Conservation (phyloP, 1,140 invertebrate species). For the Lepidurus apus region DNA sequence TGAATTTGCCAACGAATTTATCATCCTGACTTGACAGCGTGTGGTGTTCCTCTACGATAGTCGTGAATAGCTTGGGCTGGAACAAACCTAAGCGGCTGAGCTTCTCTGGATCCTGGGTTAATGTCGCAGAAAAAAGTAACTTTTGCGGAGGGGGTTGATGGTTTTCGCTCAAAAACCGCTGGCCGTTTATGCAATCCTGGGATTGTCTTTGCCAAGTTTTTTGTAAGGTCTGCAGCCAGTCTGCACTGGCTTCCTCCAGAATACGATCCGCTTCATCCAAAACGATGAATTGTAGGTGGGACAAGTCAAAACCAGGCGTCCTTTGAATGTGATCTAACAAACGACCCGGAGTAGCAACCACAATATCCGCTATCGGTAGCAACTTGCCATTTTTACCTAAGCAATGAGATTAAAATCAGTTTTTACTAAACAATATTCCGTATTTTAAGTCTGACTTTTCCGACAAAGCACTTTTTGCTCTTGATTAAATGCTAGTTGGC, state of each 20-base stretch:
- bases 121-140: slow-evolving; percentile 88
- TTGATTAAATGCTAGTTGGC: slow-evolving; percentile 61
- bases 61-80: slow-evolving; percentile 85
- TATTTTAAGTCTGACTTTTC: slow-evolving; percentile 54
- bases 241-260: slow-evolving; percentile 80
- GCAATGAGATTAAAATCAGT: slow-evolving; percentile 32
- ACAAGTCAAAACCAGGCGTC: slow-evolving; percentile 78
- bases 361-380: slow-evolving; percentile 63
- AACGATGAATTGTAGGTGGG: slow-evolving; percentile 73
- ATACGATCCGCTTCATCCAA: slow-evolving; percentile 95
- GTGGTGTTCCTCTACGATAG: slow-evolving; percentile 48
- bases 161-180: slow-evolving; percentile 22
- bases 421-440: background rate
- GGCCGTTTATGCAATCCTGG: slow-evolving; percentile 4
- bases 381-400: slow-evolving; percentile 36
- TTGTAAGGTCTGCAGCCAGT: slow-evolving; percentile 72
- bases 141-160: slow-evolving; percentile 60
- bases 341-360: slow-evolving; percentile 88
- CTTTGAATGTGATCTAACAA: slow-evolving; percentile 85
- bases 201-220: slow-evolving; percentile 24
- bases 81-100: slow-evolving; percentile 79
- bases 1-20: slow-evolving; percentile 67
- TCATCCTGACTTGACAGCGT: slow-evolving; percentile 37
- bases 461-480: slow-evolving; percentile 64
- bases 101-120: slow-evolving; percentile 93